Evolutionary conservation across 2,113 vertebrate genomes (phyloP).

Genomic region (Microtus montanus): DNA sequence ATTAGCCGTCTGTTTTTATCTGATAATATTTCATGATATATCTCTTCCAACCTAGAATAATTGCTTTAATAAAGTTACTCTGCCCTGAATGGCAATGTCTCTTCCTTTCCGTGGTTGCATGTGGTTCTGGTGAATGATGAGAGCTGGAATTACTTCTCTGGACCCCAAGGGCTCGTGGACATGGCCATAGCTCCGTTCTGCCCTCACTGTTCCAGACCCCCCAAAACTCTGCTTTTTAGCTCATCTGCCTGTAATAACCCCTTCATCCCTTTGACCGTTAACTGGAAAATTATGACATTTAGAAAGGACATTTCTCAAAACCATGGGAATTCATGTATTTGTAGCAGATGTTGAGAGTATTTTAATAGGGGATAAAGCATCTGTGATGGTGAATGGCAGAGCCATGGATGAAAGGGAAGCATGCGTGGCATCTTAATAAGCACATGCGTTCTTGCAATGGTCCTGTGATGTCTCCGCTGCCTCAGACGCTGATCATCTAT

Average conservation of each 20-base stretch:
- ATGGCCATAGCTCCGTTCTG: not conserved
- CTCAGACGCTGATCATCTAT: not conserved
- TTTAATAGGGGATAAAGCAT: constrained; percentile 61
- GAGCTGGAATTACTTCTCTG: not conserved
- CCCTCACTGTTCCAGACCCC: not conserved
- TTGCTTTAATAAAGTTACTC: not conserved
- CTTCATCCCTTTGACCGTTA: constrained; percentile 69
- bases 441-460: not conserved
- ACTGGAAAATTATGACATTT: constrained; percentile 76
- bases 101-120: not conserved
- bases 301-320: constrained; percentile 72
- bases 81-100: not conserved
- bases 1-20: not conserved
- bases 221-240: not conserved
- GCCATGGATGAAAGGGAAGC: not conserved
- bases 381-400: constrained; percentile 39
- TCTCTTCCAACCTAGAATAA: not conserved
- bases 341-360: constrained; percentile 72
- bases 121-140: not conserved
- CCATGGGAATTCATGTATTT: constrained; percentile 66
- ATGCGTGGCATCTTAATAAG: constrained; percentile 1
- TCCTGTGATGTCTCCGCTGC: not conserved
- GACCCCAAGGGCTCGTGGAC: not conserved
- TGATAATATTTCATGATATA: not conserved
- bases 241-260: constrained; percentile 55